These are phyloP conservation scores for Periophthalmodon schlosseri DNA, from an alignment of 2,113 vertebrate species.

Conservation along the genomic window DNA sequence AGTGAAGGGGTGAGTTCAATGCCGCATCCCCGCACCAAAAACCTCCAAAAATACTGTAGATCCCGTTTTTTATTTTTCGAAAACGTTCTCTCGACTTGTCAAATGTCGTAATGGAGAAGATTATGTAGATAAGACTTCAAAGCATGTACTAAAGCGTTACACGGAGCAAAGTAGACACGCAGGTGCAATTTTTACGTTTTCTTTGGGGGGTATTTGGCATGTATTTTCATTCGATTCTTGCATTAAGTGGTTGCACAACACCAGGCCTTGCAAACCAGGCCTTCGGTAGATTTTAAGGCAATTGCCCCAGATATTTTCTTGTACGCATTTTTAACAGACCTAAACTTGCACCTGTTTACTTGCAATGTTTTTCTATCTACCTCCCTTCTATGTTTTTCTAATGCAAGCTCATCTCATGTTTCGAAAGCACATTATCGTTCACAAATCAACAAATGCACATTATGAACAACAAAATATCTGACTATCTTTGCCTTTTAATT, in stretches of 20 bases:
- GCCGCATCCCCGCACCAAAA: constrained; percentile 55
- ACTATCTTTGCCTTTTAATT: constrained; percentile 17
- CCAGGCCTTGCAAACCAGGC: constrained; percentile 54
- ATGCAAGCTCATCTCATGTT: constrained; percentile 35
- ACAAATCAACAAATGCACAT: constrained; percentile 31
- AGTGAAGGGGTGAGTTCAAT: constrained; percentile 73
- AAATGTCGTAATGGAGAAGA: constrained; percentile 37
- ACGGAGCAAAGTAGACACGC: constrained; percentile 34
- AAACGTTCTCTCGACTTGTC: constrained; percentile 35
- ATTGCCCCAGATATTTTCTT: constrained; percentile 43
- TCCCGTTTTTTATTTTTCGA: constrained; percentile 22
- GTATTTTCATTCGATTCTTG: constrained; percentile 41
- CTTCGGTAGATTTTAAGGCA: constrained; percentile 48
- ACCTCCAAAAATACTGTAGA: constrained; percentile 8
- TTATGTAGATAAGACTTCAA: constrained; percentile 46
- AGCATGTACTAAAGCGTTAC: constrained; percentile 46
- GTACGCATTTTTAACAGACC: constrained; percentile 12
- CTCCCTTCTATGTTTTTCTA: constrained; percentile 18
- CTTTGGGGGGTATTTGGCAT: constrained; percentile 30
- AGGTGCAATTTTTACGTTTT: constrained; percentile 26
- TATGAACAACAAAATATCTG: constrained; percentile 49
- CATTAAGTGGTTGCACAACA: constrained; percentile 53
- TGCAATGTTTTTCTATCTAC: constrained; percentile 23
- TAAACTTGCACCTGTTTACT: constrained; percentile 41
- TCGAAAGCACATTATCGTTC: constrained; percentile 51